These are phyloP conservation scores for Andrena cerasifolii DNA, from an alignment of 1,140 invertebrate genomes.

Conservation along the genomic window DNA sequence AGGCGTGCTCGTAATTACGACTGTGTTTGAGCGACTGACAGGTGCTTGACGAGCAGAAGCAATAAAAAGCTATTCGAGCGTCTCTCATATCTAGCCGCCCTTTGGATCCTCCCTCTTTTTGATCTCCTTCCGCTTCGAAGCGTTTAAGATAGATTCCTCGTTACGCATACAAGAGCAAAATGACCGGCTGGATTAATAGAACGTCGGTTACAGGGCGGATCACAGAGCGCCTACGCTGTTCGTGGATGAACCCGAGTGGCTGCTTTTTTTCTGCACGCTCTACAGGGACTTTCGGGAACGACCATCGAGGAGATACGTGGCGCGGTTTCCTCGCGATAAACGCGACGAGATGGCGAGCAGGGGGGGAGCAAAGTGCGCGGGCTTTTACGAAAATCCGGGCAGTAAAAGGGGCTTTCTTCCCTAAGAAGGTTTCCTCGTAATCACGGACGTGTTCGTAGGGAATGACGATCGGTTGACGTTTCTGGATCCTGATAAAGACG, in stretches of 20 bases:
- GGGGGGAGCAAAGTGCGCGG: not conserved
- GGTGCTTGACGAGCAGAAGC: conserved; percentile 47
- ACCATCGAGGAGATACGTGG: too few relatives aligned
- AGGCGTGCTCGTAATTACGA: conserved; percentile 56
- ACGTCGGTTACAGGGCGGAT: not conserved
- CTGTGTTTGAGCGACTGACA: conserved; percentile 53
- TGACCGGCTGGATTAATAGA: conserved; percentile 5
- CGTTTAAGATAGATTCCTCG: not conserved
- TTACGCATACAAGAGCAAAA: conserved; percentile 5
- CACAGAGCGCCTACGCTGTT: too few relatives aligned
- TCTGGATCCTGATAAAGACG: conserved; percentile 31
- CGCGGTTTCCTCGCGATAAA: not conserved
- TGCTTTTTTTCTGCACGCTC: too few relatives aligned
- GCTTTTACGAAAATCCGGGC: not conserved
- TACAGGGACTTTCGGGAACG: too few relatives aligned
- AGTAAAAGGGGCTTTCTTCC: conserved; percentile 4
- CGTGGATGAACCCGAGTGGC: too few relatives aligned
- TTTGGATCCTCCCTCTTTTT: conserved; percentile 5
- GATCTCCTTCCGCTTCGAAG: not conserved
- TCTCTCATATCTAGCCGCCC: not conserved
- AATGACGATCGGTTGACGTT: conserved; percentile 42
- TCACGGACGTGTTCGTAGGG: conserved; percentile 32
- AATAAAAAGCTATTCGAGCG: conserved; percentile 46
- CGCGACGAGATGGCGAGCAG: not conserved
- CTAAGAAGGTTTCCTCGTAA: conserved; percentile 31